Percentiles rank a stretch among this genome's conserved stretches.
Evolutionary conservation across 2,888 invertebrate genomes (phyloP).

Genomic region (Marronus borbonicus): DNA sequence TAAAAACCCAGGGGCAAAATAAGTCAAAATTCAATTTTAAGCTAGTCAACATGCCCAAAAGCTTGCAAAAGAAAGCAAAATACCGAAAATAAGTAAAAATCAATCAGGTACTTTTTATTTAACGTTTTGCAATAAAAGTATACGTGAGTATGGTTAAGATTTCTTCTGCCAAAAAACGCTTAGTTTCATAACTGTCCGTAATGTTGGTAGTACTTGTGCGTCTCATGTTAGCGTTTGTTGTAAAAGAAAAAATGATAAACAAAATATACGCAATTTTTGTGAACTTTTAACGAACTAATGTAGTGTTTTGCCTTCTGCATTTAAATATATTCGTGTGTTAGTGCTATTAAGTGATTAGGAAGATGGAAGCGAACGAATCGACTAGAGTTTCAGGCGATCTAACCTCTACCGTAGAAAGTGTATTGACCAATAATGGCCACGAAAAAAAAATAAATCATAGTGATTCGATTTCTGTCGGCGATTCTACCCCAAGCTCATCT

Average conservation of each 20-base stretch:
- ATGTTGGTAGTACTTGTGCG: constrained; percentile 50
- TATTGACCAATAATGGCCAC: constrained; percentile 61
- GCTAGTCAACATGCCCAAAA: constrained; percentile 43
- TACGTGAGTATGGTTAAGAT: constrained; percentile 27
- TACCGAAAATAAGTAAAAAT: constrained; percentile 28
- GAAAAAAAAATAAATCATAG: constrained; percentile 64
- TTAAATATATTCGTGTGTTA: constrained; percentile 36
- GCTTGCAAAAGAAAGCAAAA: neutral
- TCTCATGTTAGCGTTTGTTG: constrained; percentile 49
- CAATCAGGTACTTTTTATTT: constrained; percentile 12
- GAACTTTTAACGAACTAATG: constrained; percentile 39
- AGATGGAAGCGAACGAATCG: constrained; percentile 53
- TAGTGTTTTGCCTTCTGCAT: constrained; percentile 20
- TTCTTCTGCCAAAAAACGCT: constrained; percentile 12
- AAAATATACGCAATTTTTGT: constrained; percentile 36
- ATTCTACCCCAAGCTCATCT: constrained; percentile 67
- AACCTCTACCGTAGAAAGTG: constrained; percentile 66
- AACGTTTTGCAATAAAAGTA: constrained; percentile 1
- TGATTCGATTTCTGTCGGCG: constrained; percentile 55
- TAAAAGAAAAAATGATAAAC: constrained; percentile 51
- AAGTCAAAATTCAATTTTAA: constrained; percentile 46
- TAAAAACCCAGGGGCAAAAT: constrained; percentile 4
- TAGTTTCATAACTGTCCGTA: constrained; percentile 19
- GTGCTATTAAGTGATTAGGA: constrained; percentile 29
- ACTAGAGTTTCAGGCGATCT: constrained; percentile 54